Evolutionary conservation across 2,113 vertebrate genomes (phyloP).

Genomic region (Cathartes aura): DNA sequence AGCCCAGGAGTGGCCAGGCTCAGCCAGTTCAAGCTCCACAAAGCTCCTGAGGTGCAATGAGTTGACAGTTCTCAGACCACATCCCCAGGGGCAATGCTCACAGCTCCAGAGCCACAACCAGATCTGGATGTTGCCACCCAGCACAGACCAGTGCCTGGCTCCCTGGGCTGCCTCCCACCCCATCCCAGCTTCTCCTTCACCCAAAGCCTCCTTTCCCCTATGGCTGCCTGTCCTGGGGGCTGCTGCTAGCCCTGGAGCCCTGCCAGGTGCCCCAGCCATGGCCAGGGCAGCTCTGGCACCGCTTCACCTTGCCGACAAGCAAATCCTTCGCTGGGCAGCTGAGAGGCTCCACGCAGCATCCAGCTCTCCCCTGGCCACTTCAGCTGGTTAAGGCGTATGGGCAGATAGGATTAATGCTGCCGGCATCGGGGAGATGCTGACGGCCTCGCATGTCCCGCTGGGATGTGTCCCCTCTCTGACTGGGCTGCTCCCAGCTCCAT

Average conservation of each 20-base stretch:
- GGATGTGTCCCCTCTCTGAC: too few relatives aligned
- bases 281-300: neutral
- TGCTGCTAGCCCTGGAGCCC: neutral
- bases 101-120: neutral
- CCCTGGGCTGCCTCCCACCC: neutral
- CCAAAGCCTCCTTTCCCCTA: neutral
- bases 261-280: neutral
- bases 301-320: rapidly evolving
- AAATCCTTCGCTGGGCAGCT: neutral
- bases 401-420: neutral
- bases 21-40: neutral
- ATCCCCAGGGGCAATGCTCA: rapidly evolving
- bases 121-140: neutral
- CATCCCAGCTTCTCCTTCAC: neutral
- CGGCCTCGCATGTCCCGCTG: rapidly evolving
- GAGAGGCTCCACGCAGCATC: neutral
- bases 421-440: rapidly evolving
- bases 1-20: neutral
- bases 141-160: neutral
- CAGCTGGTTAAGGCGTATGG: neutral
- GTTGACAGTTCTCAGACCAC: neutral
- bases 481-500: neutral
- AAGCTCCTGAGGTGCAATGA: neutral
- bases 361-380: neutral
- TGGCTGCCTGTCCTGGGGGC: neutral